Conservation (phyloP, 2,888 invertebrate species). For the Tachina lurida region DNA sequence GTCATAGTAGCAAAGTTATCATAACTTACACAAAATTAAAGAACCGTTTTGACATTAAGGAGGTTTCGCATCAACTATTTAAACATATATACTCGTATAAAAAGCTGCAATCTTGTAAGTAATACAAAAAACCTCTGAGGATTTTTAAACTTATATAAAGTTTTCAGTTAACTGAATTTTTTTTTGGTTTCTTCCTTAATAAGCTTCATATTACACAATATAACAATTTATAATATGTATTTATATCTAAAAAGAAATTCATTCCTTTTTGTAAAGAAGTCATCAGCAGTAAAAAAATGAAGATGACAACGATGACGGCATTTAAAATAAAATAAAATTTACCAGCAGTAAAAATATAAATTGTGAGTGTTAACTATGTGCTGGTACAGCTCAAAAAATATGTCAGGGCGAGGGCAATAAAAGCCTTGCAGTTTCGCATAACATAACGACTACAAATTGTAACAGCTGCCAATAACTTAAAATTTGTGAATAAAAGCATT, state of each 20-base stretch:
- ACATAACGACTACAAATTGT: background rate
- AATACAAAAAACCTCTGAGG: no score
- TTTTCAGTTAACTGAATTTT: no score
- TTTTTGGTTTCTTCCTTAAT: background rate
- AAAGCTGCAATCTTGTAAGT: no score
- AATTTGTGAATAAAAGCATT: background rate
- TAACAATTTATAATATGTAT: background rate
- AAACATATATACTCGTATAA: no score
- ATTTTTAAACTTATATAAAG: no score
- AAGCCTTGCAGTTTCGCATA: background rate
- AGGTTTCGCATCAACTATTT: no score
- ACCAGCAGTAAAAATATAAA: constrained; percentile 1
- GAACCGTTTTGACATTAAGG: no score
- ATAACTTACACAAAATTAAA: no score
- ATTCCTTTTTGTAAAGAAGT: background rate
- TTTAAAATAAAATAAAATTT: constrained; percentile 33
- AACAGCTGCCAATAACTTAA: background rate
- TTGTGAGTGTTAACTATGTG: background rate
- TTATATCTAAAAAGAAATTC: background rate
- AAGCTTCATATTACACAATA: background rate
- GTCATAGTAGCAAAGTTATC: no score
- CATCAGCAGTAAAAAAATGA: constrained; percentile 8
- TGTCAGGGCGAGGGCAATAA: background rate
- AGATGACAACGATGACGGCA: constrained; percentile 19
- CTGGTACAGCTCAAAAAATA: background rate